Evolutionary conservation across 2,113 vertebrate species (phyloP).

Genomic region (Pimephales promelas): DNA sequence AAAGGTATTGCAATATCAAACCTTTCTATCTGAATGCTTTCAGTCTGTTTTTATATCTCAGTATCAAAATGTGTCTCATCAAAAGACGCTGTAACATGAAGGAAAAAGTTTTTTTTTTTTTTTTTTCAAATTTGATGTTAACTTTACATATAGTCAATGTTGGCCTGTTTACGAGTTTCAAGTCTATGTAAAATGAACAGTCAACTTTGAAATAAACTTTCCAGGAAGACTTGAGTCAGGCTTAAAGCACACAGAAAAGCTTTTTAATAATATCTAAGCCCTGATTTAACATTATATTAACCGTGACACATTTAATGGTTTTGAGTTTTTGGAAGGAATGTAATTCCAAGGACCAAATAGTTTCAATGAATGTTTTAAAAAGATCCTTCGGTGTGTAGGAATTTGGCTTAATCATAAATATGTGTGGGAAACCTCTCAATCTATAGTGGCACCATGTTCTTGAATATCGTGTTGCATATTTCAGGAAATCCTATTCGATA

Average conservation of each 20-base stretch:
- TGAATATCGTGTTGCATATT: conserved; percentile 10
- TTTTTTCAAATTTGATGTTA: too few species aligned
- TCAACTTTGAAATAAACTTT: conserved; percentile 32
- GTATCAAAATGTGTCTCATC: not conserved
- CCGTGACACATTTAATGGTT: conserved; percentile 38
- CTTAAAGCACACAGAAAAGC: not conserved
- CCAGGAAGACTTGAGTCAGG: not conserved
- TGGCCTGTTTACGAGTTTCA: conserved; percentile 3
- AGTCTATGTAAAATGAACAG: conserved; percentile 27
- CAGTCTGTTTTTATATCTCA: not conserved
- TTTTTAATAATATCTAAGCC: conserved; percentile 7
- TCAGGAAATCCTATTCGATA: not conserved
- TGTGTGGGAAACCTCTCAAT: not conserved
- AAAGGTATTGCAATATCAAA: conserved; percentile 2
- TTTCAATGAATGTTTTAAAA: not conserved
- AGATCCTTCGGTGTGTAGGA: not conserved
- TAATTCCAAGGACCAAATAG: conserved; percentile 41
- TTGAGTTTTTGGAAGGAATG: conserved; percentile 17
- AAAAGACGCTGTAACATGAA: not conserved
- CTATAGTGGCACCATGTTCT: not conserved
- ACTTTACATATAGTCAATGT: conserved; percentile 28
- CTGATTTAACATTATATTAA: conserved; percentile 39
- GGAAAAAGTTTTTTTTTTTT: too few species aligned
- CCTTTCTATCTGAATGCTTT: not conserved
- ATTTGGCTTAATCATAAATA: not conserved